Percentiles rank a stretch among this genome's conserved stretches.
These are phyloP conservation scores for Anolis carolinensis DNA, from an alignment of 2,113 vertebrate species.

Conservation along the genomic window DNA sequence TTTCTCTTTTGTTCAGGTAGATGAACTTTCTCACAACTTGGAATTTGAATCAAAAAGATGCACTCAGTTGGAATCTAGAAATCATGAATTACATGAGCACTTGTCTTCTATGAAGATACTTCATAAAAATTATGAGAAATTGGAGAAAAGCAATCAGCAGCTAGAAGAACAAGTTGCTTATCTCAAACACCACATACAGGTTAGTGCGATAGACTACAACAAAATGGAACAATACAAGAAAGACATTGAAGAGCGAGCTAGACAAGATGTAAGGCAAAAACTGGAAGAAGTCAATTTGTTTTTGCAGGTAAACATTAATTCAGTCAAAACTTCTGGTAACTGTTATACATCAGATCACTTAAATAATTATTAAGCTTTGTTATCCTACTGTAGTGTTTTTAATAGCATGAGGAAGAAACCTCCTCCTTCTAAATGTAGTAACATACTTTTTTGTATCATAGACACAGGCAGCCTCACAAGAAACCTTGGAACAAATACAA, in stretches of 20 bases:
- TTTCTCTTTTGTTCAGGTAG: constrained; percentile 74
- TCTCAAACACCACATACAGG: constrained; percentile 77
- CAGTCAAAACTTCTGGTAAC: neutral
- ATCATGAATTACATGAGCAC: constrained; percentile 80
- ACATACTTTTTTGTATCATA: constrained; percentile 59
- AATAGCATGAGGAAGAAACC: fast-evolving
- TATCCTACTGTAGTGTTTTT: neutral
- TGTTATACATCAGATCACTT: neutral
- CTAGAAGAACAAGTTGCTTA: constrained; percentile 82
- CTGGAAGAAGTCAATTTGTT: constrained; percentile 91
- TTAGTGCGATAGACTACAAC: constrained; percentile 71
- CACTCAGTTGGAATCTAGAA: constrained; percentile 76
- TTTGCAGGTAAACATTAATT: constrained; percentile 83
- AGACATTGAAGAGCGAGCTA: constrained; percentile 82
- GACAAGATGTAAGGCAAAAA: constrained; percentile 84
- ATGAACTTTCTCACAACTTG: constrained; percentile 82
- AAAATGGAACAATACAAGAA: constrained; percentile 82
- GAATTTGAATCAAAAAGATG: constrained; percentile 74
- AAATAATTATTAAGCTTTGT: constrained; percentile 64
- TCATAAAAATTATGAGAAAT: constrained; percentile 73
- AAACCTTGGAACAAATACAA: constrained; percentile 86
- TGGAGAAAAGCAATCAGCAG: constrained; percentile 82
- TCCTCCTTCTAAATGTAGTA: neutral
- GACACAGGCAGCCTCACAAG: constrained; percentile 89
- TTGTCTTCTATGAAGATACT: constrained; percentile 74